Evolutionary conservation across 2,113 vertebrate genomes (phyloP).

Genomic region (Nibea coibor): DNA sequence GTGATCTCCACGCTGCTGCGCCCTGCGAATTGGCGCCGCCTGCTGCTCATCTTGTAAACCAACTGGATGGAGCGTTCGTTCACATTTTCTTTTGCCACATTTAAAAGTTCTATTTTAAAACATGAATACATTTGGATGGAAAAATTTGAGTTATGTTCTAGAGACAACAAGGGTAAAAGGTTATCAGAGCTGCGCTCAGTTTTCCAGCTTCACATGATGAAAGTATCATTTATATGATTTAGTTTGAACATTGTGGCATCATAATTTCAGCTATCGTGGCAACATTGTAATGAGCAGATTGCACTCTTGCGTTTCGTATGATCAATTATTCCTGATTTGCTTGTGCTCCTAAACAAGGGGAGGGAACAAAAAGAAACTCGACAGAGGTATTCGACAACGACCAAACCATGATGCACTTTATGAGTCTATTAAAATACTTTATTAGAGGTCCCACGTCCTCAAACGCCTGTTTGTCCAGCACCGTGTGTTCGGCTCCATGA

Average conservation of each 20-base stretch:
- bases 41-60: too few species aligned
- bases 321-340: background rate
- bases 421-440: background rate
- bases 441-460: background rate
- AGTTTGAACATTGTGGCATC: background rate
- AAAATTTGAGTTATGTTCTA: background rate
- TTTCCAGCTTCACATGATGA: background rate
- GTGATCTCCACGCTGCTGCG: too few species aligned
- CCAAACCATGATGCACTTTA: slow-evolving; percentile 23
- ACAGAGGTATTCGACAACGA: background rate
- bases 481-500: background rate
- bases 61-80: too few species aligned
- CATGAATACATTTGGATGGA: too few species aligned
- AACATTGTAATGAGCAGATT: background rate
- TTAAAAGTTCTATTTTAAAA: too few species aligned
- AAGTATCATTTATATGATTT: background rate
- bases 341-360: background rate
- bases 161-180: background rate
- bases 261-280: background rate
- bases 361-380: background rate
- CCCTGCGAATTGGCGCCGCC: too few species aligned
- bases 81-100: too few species aligned
- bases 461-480: background rate
- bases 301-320: background rate
- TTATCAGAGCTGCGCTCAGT: too few species aligned